Evolutionary conservation across 2,888 invertebrate genomes (phyloP), one percentile per base, ranked within the genome.

Genomic region (Yponomeuta cagnagella): DNA sequence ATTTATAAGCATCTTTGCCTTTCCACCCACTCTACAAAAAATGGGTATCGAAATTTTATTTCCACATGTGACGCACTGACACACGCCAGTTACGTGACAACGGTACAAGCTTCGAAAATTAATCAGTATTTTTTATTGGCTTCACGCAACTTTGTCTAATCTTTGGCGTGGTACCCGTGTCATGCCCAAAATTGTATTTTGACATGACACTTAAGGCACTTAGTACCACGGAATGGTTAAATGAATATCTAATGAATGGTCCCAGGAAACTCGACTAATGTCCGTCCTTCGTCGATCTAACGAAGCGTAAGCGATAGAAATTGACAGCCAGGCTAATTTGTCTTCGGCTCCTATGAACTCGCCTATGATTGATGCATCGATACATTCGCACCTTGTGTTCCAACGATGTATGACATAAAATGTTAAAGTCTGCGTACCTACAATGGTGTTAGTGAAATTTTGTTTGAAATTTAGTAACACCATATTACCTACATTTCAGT

Each of bases 191-290:
- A 76, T 79, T 81, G 80, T 79, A 78, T 73, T 74, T 72, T 73
- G 74, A 79, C 78, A 79, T 78, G 81, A 79, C 80, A 75, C 77
- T 79, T 75, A 73, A 77, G 77, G 77, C 75, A 70, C 73, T 77
- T 75, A 77, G 76, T 77, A 77, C 78, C 79, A 77, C 78, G 77
- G 79, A 79, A 78, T 74, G 74, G 30, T 73, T 79, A 58, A 82
- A 83, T 85, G 82, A 79, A 82, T 80, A 78, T 12, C 77, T 79
- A 77, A 77, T 74, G 73, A 78, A 80, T 77, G 78, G 78, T 80
- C 74, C 71, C 73, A 67, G 70, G 70, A 74, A 74, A 72, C 72
- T 73, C 73, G 79, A 76, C 74, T 72, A 72, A 72, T 72, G 10
- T 67, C 33, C 15, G 76, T 74, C 74, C 70, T 77, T 72, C 73